These are phyloP conservation scores for Cyclargus thomasi DNA, from an alignment of 1,140 invertebrate genomes.

Conservation along the genomic window DNA sequence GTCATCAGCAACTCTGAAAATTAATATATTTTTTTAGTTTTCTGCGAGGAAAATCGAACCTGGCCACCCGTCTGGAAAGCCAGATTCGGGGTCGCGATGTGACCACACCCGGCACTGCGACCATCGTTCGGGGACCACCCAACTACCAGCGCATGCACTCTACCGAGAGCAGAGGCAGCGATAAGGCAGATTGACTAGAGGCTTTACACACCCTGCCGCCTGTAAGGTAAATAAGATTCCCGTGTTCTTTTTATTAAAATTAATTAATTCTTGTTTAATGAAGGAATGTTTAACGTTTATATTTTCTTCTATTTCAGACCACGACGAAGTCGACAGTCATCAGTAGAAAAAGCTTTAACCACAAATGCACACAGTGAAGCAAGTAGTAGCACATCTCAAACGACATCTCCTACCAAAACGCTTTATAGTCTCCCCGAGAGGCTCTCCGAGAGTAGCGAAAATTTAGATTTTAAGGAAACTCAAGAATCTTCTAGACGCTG, in stretches of 20 bases:
- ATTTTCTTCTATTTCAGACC: constrained; percentile 47
- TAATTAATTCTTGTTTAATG: too few species aligned
- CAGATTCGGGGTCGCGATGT: constrained; percentile 69
- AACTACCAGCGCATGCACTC: constrained; percentile 90
- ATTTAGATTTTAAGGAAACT: constrained; percentile 43
- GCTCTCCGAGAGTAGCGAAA: constrained; percentile 59
- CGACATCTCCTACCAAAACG: constrained; percentile 54
- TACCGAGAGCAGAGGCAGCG: constrained; percentile 84
- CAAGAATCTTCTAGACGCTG: constrained; percentile 52
- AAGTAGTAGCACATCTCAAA: constrained; percentile 52
- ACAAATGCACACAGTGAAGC: constrained; percentile 76
- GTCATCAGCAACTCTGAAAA: not conserved
- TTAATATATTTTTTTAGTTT: constrained; percentile 75
- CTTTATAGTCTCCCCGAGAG: constrained; percentile 58
- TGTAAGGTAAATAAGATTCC: constrained; percentile 51
- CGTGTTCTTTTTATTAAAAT: too few species aligned
- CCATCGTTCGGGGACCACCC: constrained; percentile 78
- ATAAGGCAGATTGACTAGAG: constrained; percentile 89
- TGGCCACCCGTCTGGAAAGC: constrained; percentile 64
- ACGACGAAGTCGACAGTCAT: constrained; percentile 61
- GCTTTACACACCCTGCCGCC: constrained; percentile 73
- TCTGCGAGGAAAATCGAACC: constrained; percentile 84
- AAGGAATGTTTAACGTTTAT: not conserved
- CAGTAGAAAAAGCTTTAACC: constrained; percentile 49
- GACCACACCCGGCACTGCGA: constrained; percentile 79